Evolutionary conservation across 1,140 invertebrate genomes (phyloP), one percentile per base, ranked within the genome.

Genomic region (Tetramorium alpestre): DNA sequence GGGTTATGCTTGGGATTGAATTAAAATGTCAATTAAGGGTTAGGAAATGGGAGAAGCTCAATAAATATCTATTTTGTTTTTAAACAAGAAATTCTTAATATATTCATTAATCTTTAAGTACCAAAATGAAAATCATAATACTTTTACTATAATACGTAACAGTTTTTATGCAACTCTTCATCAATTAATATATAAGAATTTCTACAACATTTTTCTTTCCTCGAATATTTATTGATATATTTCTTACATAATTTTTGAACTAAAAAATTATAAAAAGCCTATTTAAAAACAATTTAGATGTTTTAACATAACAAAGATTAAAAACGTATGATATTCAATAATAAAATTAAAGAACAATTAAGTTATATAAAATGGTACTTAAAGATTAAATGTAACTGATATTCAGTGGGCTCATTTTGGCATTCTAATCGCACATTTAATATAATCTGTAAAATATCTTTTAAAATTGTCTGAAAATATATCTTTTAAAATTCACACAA

Each of bases 1-100:
- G 69, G 80, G 80, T 84, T 73, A 84, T 25, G 80, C 80, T 84
- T 84, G 80, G 69, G 80, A 84, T 84, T 84, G 80, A 84, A 82
- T 58, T 58, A 47, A 84, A 84, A 84, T 44, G 69, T 84, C 80
- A 84, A 84, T 84, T 84, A 84, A n/a, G 80, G 80, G 54, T 60
- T 84, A 47, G 69, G 54, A 84, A 73, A 49, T 49, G 80, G 56
- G 41, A 84, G 80, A 75, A 49, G 44, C 49, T 75, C 33, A 47
- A 84, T 58, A 49, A 54, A 38, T 67, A 54, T 80, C 38, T 54
- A 22, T 67, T 80, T 84, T n/a, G 25, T 49, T 75, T 84, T 70
- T 75, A 38, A 81, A 25, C 22, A 25, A n/a, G 1, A 49, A 60
- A 11, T 25, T 38, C 73, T 18, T 38, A 28, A 60, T 41, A 47